phyloP scores from a whole-genome alignment of 2,113 vertebrate genomes.

The Solenodon paradoxus region DNA sequence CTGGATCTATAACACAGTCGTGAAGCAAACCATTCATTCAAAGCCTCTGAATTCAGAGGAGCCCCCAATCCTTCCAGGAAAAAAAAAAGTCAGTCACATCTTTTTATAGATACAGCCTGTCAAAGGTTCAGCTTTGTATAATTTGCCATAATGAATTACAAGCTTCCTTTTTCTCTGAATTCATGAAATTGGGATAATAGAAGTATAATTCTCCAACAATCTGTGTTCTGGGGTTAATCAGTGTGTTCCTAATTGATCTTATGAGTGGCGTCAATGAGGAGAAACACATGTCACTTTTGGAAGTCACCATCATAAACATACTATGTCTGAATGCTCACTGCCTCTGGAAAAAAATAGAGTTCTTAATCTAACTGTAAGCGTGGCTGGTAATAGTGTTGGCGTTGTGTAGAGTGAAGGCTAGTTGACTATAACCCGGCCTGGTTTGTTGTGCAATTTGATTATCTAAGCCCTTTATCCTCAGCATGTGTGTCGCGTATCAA shows the following conservation, averaged over 20 bases:
- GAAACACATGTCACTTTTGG: conserved; percentile 66
- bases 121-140: conserved; percentile 30
- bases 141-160: conserved; percentile 60
- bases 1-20: background rate
- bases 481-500: background rate
- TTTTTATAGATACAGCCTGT: conserved; percentile 44
- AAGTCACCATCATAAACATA: conserved; percentile 32
- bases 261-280: conserved; percentile 33
- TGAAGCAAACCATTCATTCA: background rate
- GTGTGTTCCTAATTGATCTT: conserved; percentile 53
- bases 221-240: conserved; percentile 62
- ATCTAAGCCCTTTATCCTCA: background rate
- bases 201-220: conserved; percentile 51
- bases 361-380: background rate
- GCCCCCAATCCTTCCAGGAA: background rate
- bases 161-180: conserved; percentile 27
- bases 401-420: background rate
- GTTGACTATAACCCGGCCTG: background rate
- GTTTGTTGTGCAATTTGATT: background rate
- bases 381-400: background rate
- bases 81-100: background rate
- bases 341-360: conserved; percentile 50
- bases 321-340: background rate
- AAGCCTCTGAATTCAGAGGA: background rate
- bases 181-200: conserved; percentile 61